phyloP scores from a whole-genome alignment of 92 coral and sea anemone genomes.

The Zoanthus gigantus region DNA sequence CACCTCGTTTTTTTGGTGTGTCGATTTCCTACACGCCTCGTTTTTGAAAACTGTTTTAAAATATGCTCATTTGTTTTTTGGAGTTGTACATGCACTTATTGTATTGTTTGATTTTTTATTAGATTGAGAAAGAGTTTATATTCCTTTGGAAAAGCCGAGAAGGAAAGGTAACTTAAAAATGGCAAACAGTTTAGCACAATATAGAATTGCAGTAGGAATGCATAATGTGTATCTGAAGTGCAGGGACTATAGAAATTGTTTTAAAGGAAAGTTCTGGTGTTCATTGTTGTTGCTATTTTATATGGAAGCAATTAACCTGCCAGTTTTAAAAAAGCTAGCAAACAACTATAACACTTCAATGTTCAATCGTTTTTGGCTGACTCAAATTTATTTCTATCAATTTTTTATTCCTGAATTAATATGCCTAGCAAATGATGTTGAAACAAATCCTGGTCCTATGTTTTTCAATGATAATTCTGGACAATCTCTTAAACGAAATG shows the following conservation, averaged over 20 bases:
- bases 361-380: slow-evolving; percentile 11
- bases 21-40: too few species aligned
- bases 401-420: slow-evolving; percentile 10
- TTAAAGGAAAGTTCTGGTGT: slow-evolving; percentile 21
- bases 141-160: not conserved
- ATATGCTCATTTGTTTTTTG: not conserved
- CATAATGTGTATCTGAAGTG: not conserved
- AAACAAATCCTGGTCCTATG: slow-evolving; percentile 16
- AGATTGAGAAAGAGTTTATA: not conserved
- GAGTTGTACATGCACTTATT: not conserved
- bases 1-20: not conserved
- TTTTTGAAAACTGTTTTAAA: too few species aligned
- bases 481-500: not conserved
- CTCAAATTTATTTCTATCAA: not conserved
- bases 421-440: slow-evolving; percentile 20
- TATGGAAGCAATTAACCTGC: slow-evolving; percentile 10
- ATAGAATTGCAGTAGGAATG: not conserved
- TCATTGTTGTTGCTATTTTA: not conserved
- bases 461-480: not conserved
- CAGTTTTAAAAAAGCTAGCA: not conserved
- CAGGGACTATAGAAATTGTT: not conserved
- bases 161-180: not conserved
- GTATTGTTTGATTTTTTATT: not conserved
- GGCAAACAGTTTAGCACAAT: slow-evolving; percentile 1
- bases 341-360: not conserved